Percentiles rank a stretch among this genome's conserved stretches.
Conservation (phyloP, 30 jellyfish, hydroid and myxozoan species). For the Chrysaora quinquecirrha region DNA sequence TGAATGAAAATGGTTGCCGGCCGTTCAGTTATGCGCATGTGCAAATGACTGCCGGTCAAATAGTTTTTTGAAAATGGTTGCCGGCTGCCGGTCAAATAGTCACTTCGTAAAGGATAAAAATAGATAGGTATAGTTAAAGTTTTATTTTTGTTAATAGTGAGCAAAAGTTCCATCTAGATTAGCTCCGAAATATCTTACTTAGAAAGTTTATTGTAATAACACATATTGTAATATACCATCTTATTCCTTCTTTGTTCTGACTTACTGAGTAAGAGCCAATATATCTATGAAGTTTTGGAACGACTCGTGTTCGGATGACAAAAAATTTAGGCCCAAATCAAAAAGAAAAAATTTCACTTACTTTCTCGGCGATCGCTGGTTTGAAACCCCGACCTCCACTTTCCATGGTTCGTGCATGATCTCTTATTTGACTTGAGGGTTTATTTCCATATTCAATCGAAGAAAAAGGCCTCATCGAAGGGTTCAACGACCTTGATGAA, state of each 20-base stretch:
- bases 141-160: too few relatives aligned
- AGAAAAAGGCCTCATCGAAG: conserved; percentile 45
- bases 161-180: too few relatives aligned
- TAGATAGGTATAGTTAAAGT: too few relatives aligned
- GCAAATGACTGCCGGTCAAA: conserved; percentile 23
- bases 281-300: background rate
- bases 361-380: conserved; percentile 46
- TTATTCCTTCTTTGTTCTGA: too few relatives aligned
- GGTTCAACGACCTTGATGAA: conserved; percentile 27
- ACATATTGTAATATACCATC: too few relatives aligned
- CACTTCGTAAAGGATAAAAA: too few relatives aligned
- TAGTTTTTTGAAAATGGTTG: background rate
- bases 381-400: conserved; percentile 20
- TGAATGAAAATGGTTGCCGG: background rate
- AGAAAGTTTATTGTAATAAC: too few relatives aligned
- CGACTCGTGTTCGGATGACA: background rate
- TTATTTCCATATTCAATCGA: conserved; percentile 41
- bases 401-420: conserved; percentile 49
- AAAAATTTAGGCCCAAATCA: background rate
- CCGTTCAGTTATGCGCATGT: conserved; percentile 12
- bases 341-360: background rate
- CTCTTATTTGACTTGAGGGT: conserved; percentile 27
- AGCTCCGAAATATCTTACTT: too few relatives aligned
- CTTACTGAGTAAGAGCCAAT: too few relatives aligned
- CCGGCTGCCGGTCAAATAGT: conserved; percentile 28